phyloP scores from a whole-genome alignment of 1,140 invertebrate species.

The Phthorimaea operculella region DNA sequence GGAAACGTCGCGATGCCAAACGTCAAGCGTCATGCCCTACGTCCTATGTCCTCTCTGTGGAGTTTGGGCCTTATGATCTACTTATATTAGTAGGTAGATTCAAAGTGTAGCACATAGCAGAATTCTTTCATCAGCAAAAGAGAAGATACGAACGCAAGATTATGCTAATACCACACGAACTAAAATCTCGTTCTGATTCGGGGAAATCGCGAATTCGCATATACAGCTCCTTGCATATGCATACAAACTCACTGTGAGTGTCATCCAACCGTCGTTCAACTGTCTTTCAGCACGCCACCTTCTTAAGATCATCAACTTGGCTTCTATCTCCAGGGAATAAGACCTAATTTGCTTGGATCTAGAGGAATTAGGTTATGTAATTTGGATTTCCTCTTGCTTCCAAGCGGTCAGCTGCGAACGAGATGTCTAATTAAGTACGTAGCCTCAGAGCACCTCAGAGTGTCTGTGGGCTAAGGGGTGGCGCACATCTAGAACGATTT shows the following conservation, averaged over 20 bases:
- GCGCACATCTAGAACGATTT: too few species aligned
- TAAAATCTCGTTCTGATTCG: too few species aligned
- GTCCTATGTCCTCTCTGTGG: too few species aligned
- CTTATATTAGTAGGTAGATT: too few species aligned
- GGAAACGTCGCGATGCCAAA: too few species aligned
- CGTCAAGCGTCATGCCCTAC: too few species aligned
- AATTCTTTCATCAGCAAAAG: too few species aligned
- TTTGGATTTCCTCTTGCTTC: slow-evolving; percentile 30
- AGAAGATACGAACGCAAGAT: too few species aligned
- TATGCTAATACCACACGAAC: too few species aligned
- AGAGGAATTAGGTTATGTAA: slow-evolving; percentile 9
- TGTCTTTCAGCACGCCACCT: not conserved
- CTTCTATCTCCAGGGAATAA: not conserved
- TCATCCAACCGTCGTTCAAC: slow-evolving; percentile 17
- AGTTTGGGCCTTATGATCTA: too few species aligned
- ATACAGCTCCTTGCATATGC: slow-evolving; percentile 11
- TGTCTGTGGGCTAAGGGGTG: slow-evolving; percentile 36
- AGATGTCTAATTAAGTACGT: slow-evolving; percentile 62
- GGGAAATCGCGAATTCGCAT: not conserved
- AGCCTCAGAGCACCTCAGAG: slow-evolving; percentile 46
- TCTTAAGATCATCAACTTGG: not conserved
- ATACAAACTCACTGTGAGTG: slow-evolving; percentile 13
- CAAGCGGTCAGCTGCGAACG: slow-evolving; percentile 50
- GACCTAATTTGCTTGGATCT: slow-evolving; percentile 5
- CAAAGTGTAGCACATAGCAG: too few species aligned